phyloP scores from a whole-genome alignment of 1,140 invertebrate species.

The Daktulosphaira vitifoliae region DNA sequence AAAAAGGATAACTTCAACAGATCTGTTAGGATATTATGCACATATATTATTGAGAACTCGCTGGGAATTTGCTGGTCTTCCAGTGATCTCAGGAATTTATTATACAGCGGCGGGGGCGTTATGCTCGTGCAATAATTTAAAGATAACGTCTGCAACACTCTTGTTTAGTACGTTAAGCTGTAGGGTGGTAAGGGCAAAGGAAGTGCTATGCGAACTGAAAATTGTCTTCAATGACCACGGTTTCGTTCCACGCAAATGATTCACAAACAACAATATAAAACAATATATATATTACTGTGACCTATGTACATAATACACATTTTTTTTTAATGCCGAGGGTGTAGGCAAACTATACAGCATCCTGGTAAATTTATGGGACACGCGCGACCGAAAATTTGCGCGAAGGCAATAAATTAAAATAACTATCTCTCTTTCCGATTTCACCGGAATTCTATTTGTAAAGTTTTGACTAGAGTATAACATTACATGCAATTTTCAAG shows the following conservation, averaged over 20 bases:
- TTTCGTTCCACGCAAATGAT: slow-evolving; percentile 18
- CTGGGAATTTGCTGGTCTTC: neutral
- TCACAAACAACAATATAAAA: slow-evolving; percentile 9
- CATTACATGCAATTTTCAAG: too few species aligned
- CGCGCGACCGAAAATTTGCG: slow-evolving; percentile 17
- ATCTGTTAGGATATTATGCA: too few species aligned
- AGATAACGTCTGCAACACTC: slow-evolving; percentile 24
- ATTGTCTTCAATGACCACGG: slow-evolving; percentile 27
- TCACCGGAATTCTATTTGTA: too few species aligned
- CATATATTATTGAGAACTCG: neutral
- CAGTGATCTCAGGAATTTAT: too few species aligned
- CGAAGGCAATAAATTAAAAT: neutral
- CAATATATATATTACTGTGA: neutral
- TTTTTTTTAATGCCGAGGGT: neutral
- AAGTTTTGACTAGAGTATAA: too few species aligned
- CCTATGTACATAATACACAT: neutral
- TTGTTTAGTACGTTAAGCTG: neutral
- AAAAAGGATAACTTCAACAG: too few species aligned
- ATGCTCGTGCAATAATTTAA: slow-evolving; percentile 22
- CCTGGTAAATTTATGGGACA: slow-evolving; percentile 1
- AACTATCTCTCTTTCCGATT: neutral
- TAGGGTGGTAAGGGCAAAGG: too few species aligned
- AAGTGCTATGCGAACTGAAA: neutral
- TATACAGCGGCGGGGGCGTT: slow-evolving; percentile 2
- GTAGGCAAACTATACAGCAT: neutral